Evolutionary conservation across 2,113 vertebrate genomes (phyloP).

Genomic region (Mesocricetus auratus): DNA sequence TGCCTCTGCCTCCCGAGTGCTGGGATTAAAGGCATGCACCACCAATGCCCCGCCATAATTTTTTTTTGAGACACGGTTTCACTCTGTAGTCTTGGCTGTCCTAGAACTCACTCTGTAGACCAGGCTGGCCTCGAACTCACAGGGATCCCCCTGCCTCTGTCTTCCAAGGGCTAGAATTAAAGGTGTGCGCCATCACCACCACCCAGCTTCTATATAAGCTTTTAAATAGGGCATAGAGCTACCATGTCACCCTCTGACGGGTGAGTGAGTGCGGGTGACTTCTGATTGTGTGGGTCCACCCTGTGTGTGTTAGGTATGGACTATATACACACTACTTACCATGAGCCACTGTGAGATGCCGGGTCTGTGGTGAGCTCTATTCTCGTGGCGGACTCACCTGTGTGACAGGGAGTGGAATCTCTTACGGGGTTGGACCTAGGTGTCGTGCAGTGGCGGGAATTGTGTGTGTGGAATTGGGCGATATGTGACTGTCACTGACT

Average conservation of each 20-base stretch:
- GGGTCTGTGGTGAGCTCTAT: not conserved
- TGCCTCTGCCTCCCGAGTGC: not conserved
- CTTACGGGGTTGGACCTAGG: not conserved
- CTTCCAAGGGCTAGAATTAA: not conserved
- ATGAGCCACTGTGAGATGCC: not conserved
- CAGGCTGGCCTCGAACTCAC: too few relatives aligned
- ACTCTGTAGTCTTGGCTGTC: not conserved
- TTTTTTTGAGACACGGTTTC: not conserved
- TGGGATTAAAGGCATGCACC: not conserved
- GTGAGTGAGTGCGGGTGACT: not conserved
- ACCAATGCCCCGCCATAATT: too few relatives aligned
- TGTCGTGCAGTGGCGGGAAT: not conserved
- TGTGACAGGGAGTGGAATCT: not conserved
- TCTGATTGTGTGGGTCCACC: not conserved
- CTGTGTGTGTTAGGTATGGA: not conserved
- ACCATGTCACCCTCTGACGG: too few relatives aligned
- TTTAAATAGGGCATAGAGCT: not conserved
- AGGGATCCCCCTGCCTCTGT: too few relatives aligned
- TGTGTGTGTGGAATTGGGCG: not conserved
- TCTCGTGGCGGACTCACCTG: not conserved
- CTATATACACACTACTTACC: not conserved
- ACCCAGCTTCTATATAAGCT: not conserved
- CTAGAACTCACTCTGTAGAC: too few relatives aligned
- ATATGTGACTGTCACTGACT: not conserved
- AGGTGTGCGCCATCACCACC: not conserved